phyloP scores from a whole-genome alignment of 2,113 vertebrate genomes.

The Callocephalon fimbriatum region DNA sequence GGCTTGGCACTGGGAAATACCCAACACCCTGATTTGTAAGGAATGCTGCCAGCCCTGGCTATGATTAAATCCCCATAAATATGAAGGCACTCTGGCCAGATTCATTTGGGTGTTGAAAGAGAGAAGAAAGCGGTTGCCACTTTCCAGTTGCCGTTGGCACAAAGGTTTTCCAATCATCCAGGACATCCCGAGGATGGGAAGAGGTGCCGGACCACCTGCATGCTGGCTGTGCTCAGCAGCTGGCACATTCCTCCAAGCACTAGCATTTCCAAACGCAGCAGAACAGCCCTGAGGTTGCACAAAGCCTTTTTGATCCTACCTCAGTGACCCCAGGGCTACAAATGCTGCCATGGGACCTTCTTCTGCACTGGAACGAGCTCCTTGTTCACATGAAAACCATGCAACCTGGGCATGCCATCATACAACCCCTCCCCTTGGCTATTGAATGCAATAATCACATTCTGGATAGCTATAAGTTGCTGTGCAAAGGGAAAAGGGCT shows the following conservation, averaged over 20 bases:
- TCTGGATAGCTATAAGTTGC: not conserved
- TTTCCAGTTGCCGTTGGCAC: constrained; percentile 39
- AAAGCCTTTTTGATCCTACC: not conserved
- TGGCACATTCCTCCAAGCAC: not conserved
- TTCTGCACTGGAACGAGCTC: not conserved
- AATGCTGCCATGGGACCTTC: not conserved
- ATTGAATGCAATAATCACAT: not conserved
- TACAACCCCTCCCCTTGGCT: not conserved
- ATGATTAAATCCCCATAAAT: not conserved
- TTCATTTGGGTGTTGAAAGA: not conserved
- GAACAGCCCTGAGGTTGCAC: not conserved
- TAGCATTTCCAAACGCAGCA: not conserved
- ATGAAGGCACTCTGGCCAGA: not conserved
- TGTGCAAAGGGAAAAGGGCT: not conserved
- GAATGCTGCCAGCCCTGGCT: not conserved
- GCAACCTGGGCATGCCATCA: not conserved
- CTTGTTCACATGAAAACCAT: not conserved
- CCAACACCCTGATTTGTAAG: not conserved
- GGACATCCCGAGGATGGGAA: not conserved
- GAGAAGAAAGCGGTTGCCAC: not conserved
- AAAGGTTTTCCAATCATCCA: not conserved
- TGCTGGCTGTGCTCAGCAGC: not conserved
- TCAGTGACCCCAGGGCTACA: not conserved
- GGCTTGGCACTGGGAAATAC: not conserved
- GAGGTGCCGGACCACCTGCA: rapidly evolving